Evolutionary conservation across 2,113 vertebrate genomes (phyloP).

Genomic region (Pterocles orientalis): DNA sequence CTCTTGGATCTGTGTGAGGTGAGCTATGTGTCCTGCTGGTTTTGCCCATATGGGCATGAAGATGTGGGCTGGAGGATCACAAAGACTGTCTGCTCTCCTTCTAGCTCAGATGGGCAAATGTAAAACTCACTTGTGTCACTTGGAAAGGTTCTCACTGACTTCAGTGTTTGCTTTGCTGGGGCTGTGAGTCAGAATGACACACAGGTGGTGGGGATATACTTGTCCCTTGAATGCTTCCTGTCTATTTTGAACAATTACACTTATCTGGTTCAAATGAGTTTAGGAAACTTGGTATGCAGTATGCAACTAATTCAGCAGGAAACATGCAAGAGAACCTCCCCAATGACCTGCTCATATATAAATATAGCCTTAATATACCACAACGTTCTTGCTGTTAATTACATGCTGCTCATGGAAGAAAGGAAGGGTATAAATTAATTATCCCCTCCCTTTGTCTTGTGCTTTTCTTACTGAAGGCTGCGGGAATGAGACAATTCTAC

Average conservation of each 20-base stretch:
- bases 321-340: background rate
- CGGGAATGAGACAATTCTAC: background rate
- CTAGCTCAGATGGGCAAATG: background rate
- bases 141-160: background rate
- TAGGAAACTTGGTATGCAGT: background rate
- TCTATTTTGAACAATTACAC: background rate
- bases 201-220: background rate
- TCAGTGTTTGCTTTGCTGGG: background rate
- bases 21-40: background rate
- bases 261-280: background rate
- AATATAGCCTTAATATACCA: background rate
- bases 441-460: background rate
- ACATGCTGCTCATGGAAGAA: background rate
- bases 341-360: background rate
- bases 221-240: background rate
- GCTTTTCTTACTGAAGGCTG: background rate
- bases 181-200: conserved; percentile 3
- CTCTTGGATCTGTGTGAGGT: background rate
- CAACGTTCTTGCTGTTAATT: background rate
- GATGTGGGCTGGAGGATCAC: background rate
- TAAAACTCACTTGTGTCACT: background rate
- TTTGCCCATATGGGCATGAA: background rate
- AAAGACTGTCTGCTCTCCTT: background rate
- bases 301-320: background rate
- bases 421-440: background rate